These are phyloP conservation scores for Ptychobarbus kaznakovi DNA, from an alignment of 2,797 vertebrate species.

Conservation along the genomic window DNA sequence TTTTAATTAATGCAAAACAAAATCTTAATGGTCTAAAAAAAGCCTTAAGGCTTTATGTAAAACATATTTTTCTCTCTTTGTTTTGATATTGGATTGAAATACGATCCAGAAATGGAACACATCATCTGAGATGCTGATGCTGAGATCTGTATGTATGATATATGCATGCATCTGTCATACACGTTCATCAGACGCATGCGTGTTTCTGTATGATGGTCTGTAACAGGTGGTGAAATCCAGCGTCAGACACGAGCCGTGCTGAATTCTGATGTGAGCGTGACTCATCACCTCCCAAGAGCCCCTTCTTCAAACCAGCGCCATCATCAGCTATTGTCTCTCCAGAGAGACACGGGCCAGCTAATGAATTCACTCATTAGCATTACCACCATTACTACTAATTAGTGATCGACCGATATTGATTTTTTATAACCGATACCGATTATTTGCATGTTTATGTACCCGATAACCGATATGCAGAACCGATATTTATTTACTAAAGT, in stretches of 20 bases:
- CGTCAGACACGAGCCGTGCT: conserved; percentile 1
- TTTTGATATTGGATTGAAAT: neutral
- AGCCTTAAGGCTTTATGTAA: neutral
- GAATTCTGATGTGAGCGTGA: conserved; percentile 53
- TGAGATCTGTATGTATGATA: neutral
- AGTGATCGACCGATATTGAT: no score
- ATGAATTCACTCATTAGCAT: conserved; percentile 46
- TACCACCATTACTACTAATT: no score
- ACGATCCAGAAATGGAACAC: neutral
- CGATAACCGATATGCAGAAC: no score
- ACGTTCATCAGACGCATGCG: neutral
- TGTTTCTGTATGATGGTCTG: neutral
- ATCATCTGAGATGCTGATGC: neutral
- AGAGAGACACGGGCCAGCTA: conserved; percentile 32
- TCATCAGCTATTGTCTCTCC: neutral
- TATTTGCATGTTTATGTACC: no score
- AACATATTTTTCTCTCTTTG: neutral
- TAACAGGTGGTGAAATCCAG: conserved; percentile 10
- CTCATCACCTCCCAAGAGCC: conserved; percentile 47
- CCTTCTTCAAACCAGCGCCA: neutral
- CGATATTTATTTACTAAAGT: no score
- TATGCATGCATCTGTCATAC: neutral
- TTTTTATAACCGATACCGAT: no score
- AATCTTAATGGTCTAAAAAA: neutral
- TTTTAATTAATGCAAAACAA: neutral